These are phyloP conservation scores for Caenorhabditis zanzibari DNA, from an alignment of 2,888 invertebrate genomes.

Conservation along the genomic window DNA sequence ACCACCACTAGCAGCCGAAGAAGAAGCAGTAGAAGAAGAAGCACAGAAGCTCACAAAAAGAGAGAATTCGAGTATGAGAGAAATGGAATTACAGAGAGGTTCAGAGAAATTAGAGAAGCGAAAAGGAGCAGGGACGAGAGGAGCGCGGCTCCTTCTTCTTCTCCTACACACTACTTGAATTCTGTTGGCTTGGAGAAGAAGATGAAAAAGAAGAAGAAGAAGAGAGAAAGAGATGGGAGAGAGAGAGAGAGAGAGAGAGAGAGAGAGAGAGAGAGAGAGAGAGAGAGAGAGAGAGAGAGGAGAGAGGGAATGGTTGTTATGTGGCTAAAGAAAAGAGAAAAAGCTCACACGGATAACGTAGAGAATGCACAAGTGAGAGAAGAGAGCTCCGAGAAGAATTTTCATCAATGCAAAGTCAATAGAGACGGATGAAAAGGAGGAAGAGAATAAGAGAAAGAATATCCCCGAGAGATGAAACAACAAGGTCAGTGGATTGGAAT, in stretches of 20 bases:
- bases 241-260: too few species aligned
- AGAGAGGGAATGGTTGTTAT: conserved; percentile 47
- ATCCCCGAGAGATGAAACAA: conserved; percentile 14
- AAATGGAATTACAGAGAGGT: conserved; percentile 17
- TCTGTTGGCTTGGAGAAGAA: conserved; percentile 12
- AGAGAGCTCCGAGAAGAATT: conserved; percentile 29
- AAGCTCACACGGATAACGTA: conserved; percentile 45
- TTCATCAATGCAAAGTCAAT: conserved; percentile 66
- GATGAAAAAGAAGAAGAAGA: conserved; percentile 12
- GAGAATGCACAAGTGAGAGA: conserved; percentile 32
- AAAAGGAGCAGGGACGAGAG: conserved; percentile 41
- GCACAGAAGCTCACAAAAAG: conserved; percentile 34
- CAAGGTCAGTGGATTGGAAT: conserved; percentile 16
- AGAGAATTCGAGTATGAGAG: conserved; percentile 12
- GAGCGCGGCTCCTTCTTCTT: conserved; percentile 54
- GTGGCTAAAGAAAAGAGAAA: conserved; percentile 42
- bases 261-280: conserved; percentile 6
- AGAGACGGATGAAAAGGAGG: conserved; percentile 33
- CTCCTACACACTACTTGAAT: conserved; percentile 55
- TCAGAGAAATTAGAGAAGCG: conserved; percentile 10
- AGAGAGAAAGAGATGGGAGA: too few species aligned
- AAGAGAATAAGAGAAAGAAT: conserved; percentile 16
- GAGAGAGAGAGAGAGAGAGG: conserved; percentile 3
- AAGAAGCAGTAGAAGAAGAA: conserved; percentile 20
- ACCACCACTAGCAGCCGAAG: conserved; percentile 23